Conservation (phyloP, 2,888 invertebrate species). For the Drosophila paramelanica region DNA sequence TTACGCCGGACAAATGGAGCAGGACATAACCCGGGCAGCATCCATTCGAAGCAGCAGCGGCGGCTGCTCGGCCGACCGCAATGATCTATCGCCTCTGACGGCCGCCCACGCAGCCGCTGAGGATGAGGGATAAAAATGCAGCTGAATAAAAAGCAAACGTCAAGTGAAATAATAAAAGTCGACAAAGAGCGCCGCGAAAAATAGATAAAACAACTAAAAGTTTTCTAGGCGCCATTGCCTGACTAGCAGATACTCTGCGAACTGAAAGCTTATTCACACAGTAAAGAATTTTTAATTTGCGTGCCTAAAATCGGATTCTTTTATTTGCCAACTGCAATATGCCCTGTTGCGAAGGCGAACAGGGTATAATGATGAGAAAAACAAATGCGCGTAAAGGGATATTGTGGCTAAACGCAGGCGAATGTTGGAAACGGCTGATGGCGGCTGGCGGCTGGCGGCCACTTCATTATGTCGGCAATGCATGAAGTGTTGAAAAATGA, state of each 20-base stretch:
- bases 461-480: conserved; percentile 80
- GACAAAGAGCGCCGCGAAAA: conserved; percentile 43
- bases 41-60: neutral
- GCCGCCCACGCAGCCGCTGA: conserved; percentile 36
- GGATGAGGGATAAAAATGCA: conserved; percentile 28
- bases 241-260: neutral
- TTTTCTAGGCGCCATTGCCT: neutral
- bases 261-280: neutral
- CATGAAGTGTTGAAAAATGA: conserved; percentile 80
- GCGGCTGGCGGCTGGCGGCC: conserved; percentile 49
- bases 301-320: too few species aligned
- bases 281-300: too few species aligned
- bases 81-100: conserved; percentile 73
- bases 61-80: conserved; percentile 62
- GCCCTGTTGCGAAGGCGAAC: neutral
- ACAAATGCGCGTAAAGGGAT: conserved; percentile 70
- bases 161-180: conserved; percentile 72
- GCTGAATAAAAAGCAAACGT: conserved; percentile 54
- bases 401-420: conserved; percentile 69
- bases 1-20: conserved; percentile 42
- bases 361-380: conserved; percentile 37
- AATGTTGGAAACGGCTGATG: conserved; percentile 6
- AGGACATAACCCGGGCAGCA: conserved; percentile 33
- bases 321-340: too few species aligned
- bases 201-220: conserved; percentile 4